Evolutionary conservation across 2,113 vertebrate genomes (phyloP), one percentile per base, ranked within the genome.

Genomic region (Callopanchax toddi): DNA sequence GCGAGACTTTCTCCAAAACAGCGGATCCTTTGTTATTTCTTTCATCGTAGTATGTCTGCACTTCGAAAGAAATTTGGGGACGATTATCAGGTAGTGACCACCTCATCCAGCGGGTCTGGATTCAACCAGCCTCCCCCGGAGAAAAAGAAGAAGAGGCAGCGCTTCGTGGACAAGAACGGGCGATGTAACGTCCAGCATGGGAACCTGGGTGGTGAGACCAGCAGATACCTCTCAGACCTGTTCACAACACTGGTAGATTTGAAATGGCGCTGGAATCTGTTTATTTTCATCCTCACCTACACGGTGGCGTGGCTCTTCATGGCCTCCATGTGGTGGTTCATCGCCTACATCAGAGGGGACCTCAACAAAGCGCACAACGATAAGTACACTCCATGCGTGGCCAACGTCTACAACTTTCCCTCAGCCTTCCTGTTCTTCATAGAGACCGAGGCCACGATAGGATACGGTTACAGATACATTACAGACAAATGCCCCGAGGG

Each of bases 261-360:
- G 92, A 99, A 99, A 94, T 99, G 97, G 97, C 96, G 97, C 74
- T 99, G 97, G 96, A 99, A 99, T 83, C 93, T 99, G 39, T 96
- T 99, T 80, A 98, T 99, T 82, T 99, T 99, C 90, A 94, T 99
- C 84, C 94, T 99, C 76, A 99, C 97, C 79, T 99, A 99, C 87
- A 99, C 97, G 0, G 97, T 99, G 68, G 97, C 97, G 43, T 99
- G 97, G 97, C 95, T 99, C 64, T 96, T 99, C 87, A 99, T 99
- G 97, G 97, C 97, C 66, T 98, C 92, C 12, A 95, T 99, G 96
- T 99, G 97, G 97, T 99, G 97, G 97, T 91, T 93, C 68, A 99
- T 99, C 43, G 97, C 97, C 20, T 99, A 99, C 90, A 93, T 96
- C 54, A 91, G 97, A 60, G 97, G 97, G 3, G 97, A 98, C 92